Percentiles rank a stretch among this genome's conserved stretches.
Conservation (phyloP, 2,113 vertebrate genomes). For the Symphodus melops region DNA sequence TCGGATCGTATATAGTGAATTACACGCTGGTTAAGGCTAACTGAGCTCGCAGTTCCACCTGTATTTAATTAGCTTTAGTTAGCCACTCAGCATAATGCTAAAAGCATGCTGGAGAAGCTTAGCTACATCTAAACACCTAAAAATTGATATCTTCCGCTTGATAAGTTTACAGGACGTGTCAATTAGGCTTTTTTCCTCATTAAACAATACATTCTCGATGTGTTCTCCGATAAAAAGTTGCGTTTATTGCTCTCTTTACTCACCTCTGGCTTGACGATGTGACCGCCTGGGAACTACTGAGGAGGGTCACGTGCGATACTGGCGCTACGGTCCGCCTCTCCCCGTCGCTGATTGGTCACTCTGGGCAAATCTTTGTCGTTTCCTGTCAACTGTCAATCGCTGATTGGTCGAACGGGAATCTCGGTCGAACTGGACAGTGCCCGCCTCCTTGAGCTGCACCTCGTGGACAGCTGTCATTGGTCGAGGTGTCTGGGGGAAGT, state of each 20-base stretch:
- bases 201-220: fast-evolving
- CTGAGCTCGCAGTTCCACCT: conserved; percentile 29
- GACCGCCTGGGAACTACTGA: conserved; percentile 68
- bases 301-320: conserved; percentile 65
- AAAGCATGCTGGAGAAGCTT: neutral
- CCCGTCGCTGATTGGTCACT: conserved; percentile 40
- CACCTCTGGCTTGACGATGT: conserved; percentile 60
- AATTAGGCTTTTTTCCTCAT: fast-evolving
- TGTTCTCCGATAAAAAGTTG: neutral
- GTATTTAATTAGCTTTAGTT: conserved; percentile 56
- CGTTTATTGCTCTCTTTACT: conserved; percentile 50
- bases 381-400: conserved; percentile 59
- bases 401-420: conserved; percentile 65
- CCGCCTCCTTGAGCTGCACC: conserved; percentile 74
- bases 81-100: conserved; percentile 40
- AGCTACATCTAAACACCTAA: neutral
- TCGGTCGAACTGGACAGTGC: neutral
- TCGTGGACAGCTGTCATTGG: conserved; percentile 86
- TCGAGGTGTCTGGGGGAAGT: conserved; percentile 49
- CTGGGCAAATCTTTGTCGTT: neutral
- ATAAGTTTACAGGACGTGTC: fast-evolving
- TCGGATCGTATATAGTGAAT: fast-evolving
- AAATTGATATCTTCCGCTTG: neutral
- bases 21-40: neutral
- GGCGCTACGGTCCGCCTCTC: neutral